Percentiles rank a stretch among this genome's conserved stretches.
phyloP scores from a whole-genome alignment of 2,113 vertebrate species.

The Collichthys lucidus region DNA sequence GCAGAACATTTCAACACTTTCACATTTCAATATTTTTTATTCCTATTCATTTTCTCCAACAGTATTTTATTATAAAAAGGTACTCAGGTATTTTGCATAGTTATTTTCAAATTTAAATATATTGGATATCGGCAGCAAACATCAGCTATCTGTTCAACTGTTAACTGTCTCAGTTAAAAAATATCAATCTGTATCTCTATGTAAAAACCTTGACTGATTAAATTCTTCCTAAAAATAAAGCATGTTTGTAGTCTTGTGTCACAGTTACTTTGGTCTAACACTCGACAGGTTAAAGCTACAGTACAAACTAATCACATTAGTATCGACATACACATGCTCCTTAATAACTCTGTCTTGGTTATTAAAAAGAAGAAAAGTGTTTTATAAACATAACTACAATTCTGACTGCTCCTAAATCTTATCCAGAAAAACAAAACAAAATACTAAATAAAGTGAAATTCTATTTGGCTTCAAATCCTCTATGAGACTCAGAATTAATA shows the following conservation, averaged over 20 bases:
- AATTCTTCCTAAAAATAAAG: conserved; percentile 18
- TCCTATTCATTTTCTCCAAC: background rate
- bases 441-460: background rate
- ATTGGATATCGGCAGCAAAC: conserved; percentile 16
- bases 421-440: background rate
- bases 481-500: background rate
- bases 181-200: conserved; percentile 28
- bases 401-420: conserved; percentile 2
- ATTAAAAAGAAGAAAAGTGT: conserved; percentile 10
- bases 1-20: conserved; percentile 22
- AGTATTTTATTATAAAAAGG: conserved; percentile 24
- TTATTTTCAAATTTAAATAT: conserved; percentile 8
- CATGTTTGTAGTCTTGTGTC: conserved; percentile 8
- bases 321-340: background rate
- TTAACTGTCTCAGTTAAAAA: conserved; percentile 28
- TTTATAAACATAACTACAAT: conserved; percentile 12
- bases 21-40: conserved; percentile 16
- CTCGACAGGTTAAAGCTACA: conserved; percentile 27
- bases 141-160: conserved; percentile 2
- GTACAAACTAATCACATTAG: conserved; percentile 10
- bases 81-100: conserved; percentile 54
- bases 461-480: conserved; percentile 19
- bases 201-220: background rate
- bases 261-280: conserved; percentile 19
- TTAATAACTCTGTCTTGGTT: conserved; percentile 4